Percentiles rank a stretch among this genome's conserved stretches.
These are phyloP conservation scores for Cryptus armator DNA, from an alignment of 2,888 invertebrate genomes.

Conservation along the genomic window DNA sequence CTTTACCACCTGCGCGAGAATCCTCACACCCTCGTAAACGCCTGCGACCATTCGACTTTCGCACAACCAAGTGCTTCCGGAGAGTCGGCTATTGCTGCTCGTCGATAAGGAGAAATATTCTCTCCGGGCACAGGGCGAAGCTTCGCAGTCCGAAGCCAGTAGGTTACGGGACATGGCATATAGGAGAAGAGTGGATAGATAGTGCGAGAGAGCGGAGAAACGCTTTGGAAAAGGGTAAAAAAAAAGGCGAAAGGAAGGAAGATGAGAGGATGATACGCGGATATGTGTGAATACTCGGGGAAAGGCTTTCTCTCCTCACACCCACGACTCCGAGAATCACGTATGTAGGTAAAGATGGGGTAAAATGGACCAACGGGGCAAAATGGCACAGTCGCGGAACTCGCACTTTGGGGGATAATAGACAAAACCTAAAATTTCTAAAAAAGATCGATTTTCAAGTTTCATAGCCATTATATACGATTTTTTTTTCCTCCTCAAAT, in stretches of 20 bases:
- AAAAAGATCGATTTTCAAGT: too few species aligned
- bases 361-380: too few species aligned
- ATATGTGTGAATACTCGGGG: slow-evolving; percentile 53
- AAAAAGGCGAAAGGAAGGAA: slow-evolving; percentile 60
- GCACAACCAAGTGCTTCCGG: slow-evolving; percentile 48
- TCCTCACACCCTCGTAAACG: slow-evolving; percentile 35
- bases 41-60: slow-evolving; percentile 23
- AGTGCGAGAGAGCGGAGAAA: slow-evolving; percentile 10
- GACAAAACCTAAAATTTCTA: too few species aligned
- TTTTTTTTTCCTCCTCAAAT: too few species aligned
- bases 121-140: slow-evolving; percentile 55
- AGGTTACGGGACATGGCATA: slow-evolving; percentile 38
- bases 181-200: slow-evolving; percentile 67
- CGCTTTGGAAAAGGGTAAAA: slow-evolving; percentile 23
- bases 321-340: background rate
- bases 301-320: background rate
- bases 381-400: too few species aligned
- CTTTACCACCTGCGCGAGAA: slow-evolving; percentile 10
- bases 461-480: too few species aligned
- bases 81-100: slow-evolving; percentile 72
- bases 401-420: too few species aligned
- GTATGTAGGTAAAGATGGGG: background rate
- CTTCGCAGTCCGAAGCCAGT: slow-evolving; percentile 43
- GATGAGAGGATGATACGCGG: slow-evolving; percentile 74
- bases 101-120: slow-evolving; percentile 79